Evolutionary conservation across 2,888 invertebrate genomes (phyloP), one percentile per base, ranked within the genome.

Genomic region (Catocala nupta): DNA sequence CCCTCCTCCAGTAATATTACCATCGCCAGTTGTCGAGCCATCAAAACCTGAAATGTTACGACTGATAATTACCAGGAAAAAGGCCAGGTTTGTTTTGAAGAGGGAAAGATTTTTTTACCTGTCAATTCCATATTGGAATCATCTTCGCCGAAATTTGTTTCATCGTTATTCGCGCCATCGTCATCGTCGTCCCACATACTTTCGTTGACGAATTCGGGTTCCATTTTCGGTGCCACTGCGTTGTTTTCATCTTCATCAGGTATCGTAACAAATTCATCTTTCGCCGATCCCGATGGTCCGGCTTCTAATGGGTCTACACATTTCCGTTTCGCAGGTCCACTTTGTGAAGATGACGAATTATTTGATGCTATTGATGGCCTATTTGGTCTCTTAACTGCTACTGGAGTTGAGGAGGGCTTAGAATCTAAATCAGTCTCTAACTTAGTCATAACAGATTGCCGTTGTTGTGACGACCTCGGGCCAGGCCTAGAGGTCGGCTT

Each of bases 41-140:
- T 94, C 94, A 88, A 94, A 94, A 33, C 94, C 94, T 94, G 70
- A 0, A 59, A 25, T 25, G 1, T 25, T 25, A 25, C 1, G 25
- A 25, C 25, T 25, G 25, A 25, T 25, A 25, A 25, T 25, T 25
- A 25, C 25, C 25, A 25, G 25, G 25, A 25, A 25, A 25, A 25
- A 25, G 16, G 25, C 1, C 0, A 25, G 3, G 25, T 25, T 25
- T 25, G 25, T 25, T 25, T 25, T 25, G 0, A 25, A 25, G 25
- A 7, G 1, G 9, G 36, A 39, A 39, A 1, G 12, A 53, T 48
- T 81, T 78, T 25, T 25, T 79, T 84, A 94, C 94, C 94, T 84
- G 94, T 89, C 95, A 96, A 95, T 88, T 96, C 96, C 88, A 95
- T 95, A 83, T 96, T 96, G 1, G 96, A 95, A 86, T 96, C 96